Evolutionary conservation across 2,113 vertebrate species (phyloP), one percentile per base, ranked within the genome.

Genomic region (Nothoprocta perdicaria): DNA sequence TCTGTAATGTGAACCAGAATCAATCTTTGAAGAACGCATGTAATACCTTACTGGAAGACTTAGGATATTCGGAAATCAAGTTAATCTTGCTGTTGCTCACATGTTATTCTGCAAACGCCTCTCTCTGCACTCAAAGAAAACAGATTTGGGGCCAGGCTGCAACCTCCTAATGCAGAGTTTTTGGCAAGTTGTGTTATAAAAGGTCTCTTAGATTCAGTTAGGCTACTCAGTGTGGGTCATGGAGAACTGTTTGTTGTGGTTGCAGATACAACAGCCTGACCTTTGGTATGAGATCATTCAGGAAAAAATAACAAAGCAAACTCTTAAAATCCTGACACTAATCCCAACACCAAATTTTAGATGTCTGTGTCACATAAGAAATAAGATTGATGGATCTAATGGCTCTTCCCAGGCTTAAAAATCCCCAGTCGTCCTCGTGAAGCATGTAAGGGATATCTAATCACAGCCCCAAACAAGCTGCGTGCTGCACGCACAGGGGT

Each of bases 401-500:
- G 17, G 10, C n/a, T 80, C 84, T 80, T 67, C 52, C 78, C 61
- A 55, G 67, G 40, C 68, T 89, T 66, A 63, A 61, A 90, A 82
- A 23, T 71, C 66, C 71, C 73, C 53, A 41, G 35, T 57, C 35
- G 29, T 38, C 35, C 72, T 69, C 79, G 9, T 27, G 50, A 85
- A 87, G 53, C 7, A 60, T 72, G 52, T 66, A 21, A 86, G 63
- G 11, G 67, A 24, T 45, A 60, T 14, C 60, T 89, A 76, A 89
- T 87, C 82, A 35, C 84, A 65, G 4, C 72, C 84, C 86, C 91
- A 92, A 86, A 91, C 60, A 80, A 85, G 18, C 55, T 46, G 23
- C 26, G 67, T 77, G 75, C 72, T 74, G 67, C 62, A 84, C 77
- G 33, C 75, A 7, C 40, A 43, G 3, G 10, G 80, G 48, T 75